Evolutionary conservation across 2,113 vertebrate genomes (phyloP), one percentile per base, ranked within the genome.

Genomic region (Channa argus): DNA sequence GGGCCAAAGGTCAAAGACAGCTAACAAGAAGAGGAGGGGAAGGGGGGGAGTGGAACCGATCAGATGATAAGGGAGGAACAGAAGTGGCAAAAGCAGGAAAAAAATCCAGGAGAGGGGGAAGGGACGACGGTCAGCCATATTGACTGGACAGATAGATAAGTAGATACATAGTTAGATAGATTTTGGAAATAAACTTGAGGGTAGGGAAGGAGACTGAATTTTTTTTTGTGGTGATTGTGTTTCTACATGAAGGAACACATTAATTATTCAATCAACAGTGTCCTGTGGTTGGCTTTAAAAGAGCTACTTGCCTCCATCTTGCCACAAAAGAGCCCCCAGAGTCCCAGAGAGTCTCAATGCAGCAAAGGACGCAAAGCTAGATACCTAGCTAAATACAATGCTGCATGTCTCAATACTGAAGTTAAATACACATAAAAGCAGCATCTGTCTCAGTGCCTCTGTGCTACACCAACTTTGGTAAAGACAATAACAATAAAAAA

Each of bases 221-320:
- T 69, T 11, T 62, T 77, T 74, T 67, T 77, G 62, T 62, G 82
- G 73, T 58, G 43, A 84, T 77, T 83, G 61, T 86, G 82, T 82
- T 87, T 59, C 69, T 66, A 87, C 84, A 62, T 73, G 53, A 73
- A 84, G 65, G 51, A 36, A 41, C 45, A 80, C 87, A 92, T 93
- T 90, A 93, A 92, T 93, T 89, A 93, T 93, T 93, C 88, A 93
- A 85, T 86, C 84, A 85, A 84, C 91, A 84, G 71, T 75, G 85
- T 90, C 83, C 68, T 91, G 92, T 87, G 91, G 87, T 89, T 88
- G 84, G 80, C 72, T 81, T 80, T 52, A 87, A 88, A 89, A 86
- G 70, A 80, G 72, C 80, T 63, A 1, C 71, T 46, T 60, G 53
- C 71, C 68, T 79, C 50, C 1, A 7, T 55, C 74, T 87, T 70